These are phyloP conservation scores for Ennomos erosarius DNA, from an alignment of 2,888 invertebrate genomes.

Conservation along the genomic window DNA sequence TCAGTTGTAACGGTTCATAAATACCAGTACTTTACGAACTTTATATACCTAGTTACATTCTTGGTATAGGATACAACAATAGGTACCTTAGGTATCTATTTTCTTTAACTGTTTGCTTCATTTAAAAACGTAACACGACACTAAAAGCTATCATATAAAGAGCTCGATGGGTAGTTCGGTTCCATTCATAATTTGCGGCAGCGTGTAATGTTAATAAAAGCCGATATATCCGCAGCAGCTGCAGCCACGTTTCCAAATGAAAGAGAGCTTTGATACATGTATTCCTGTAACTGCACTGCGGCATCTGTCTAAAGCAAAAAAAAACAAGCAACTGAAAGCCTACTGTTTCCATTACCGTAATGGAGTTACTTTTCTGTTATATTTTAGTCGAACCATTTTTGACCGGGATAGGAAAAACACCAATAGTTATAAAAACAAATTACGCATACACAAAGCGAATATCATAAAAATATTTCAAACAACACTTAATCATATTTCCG, in stretches of 20 bases:
- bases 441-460: constrained; percentile 36
- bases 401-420: constrained; percentile 38
- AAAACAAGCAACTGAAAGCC: constrained; percentile 67
- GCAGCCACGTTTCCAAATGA: constrained; percentile 66
- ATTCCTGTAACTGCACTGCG: constrained; percentile 79
- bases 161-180: constrained; percentile 42
- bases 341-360: constrained; percentile 80
- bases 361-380: constrained; percentile 73
- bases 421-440: constrained; percentile 45
- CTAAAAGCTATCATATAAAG: constrained; percentile 51
- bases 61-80: too few species aligned
- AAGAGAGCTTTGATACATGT: constrained; percentile 78
- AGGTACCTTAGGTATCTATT: too few species aligned
- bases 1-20: constrained; percentile 6
- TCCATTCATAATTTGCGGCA: constrained; percentile 64
- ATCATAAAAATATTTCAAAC: constrained; percentile 43
- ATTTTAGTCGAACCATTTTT: constrained; percentile 67
- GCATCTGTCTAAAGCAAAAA: constrained; percentile 67
- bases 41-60: too few species aligned
- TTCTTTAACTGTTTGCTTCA: not conserved
- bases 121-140: constrained; percentile 20
- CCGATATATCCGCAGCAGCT: constrained; percentile 65
- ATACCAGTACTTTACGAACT: too few species aligned
- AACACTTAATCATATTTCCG: constrained; percentile 49
- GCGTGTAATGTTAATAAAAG: constrained; percentile 67